Evolutionary conservation across 92 coral and sea anemone genomes (phyloP).

Genomic region (Anthopleura xanthogrammica): DNA sequence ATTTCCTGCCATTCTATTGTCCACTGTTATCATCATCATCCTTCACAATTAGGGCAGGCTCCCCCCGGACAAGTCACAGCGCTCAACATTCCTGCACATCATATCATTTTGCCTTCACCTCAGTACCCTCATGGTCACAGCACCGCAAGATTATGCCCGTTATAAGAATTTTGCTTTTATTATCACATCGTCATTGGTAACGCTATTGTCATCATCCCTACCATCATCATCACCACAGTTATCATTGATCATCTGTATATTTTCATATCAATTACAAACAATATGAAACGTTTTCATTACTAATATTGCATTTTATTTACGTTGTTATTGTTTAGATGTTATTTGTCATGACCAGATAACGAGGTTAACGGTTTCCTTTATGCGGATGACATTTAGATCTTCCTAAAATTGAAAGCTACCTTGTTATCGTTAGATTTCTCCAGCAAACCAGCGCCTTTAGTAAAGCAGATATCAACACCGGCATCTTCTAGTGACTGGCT

Average conservation of each 20-base stretch:
- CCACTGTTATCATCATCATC: no score
- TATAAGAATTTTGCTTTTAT: neutral
- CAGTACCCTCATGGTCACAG: no score
- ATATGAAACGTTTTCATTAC: neutral
- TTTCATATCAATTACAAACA: no score
- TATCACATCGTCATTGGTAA: neutral
- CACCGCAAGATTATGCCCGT: no score
- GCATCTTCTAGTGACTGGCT: constrained; percentile 22
- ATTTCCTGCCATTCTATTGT: no score
- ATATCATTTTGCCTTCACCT: no score
- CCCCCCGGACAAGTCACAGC: no score
- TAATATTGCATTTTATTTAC: neutral
- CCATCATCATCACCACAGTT: neutral
- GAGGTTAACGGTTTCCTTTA: neutral
- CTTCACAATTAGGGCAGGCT: no score
- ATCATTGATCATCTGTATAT: neutral
- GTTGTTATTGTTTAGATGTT: neutral
- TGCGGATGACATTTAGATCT: neutral
- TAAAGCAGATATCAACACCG: constrained; percentile 41
- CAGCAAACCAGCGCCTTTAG: constrained; percentile 25
- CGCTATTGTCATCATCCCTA: neutral
- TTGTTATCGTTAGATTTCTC: constrained; percentile 25
- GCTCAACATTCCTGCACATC: no score
- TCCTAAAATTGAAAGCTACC: neutral
- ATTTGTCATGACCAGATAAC: neutral